Evolutionary conservation across 2,113 vertebrate species (phyloP).

Genomic region (Chloropsis cyanopogon): DNA sequence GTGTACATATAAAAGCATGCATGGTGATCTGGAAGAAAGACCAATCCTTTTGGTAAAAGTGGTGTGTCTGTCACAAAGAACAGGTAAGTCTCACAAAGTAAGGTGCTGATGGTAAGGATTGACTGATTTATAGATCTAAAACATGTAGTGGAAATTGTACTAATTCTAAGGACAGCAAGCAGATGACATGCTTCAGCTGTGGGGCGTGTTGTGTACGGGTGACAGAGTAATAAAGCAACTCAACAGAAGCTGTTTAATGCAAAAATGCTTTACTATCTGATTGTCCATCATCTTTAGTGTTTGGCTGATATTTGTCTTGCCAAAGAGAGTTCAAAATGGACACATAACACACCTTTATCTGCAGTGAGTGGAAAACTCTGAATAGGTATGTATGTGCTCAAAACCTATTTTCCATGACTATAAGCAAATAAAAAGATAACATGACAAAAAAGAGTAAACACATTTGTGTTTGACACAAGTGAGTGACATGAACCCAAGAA

Average conservation of each 20-base stretch:
- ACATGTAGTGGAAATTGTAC: accelerated
- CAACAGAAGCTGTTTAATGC: background rate
- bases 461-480: background rate
- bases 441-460: background rate
- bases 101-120: background rate
- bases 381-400: background rate
- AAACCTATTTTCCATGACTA: background rate
- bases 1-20: accelerated
- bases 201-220: background rate
- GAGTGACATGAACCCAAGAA: background rate
- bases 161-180: background rate
- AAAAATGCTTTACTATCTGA: background rate
- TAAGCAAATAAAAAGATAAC: background rate
- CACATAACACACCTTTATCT: background rate
- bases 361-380: background rate
- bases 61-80: background rate
- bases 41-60: background rate
- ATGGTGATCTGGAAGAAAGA: background rate
- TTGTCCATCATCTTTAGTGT: background rate
- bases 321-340: background rate
- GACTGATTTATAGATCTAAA: background rate
- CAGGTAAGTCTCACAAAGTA: background rate
- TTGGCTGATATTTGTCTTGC: background rate
- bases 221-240: background rate
- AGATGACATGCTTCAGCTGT: background rate